These are phyloP conservation scores for Cebidichthys violaceus DNA, from an alignment of 2,113 vertebrate genomes.

Conservation along the genomic window DNA sequence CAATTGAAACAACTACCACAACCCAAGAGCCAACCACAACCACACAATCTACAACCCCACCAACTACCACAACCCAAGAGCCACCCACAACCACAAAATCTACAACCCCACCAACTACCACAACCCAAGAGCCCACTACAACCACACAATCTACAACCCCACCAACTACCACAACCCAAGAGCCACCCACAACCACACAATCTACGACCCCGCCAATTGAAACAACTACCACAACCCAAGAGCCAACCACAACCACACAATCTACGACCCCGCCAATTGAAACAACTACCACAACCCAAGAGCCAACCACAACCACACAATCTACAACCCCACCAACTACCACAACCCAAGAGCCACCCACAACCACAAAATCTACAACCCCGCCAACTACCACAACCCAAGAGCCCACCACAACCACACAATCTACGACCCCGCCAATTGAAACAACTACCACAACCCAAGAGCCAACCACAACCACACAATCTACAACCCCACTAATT, in stretches of 20 bases:
- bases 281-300: not conserved
- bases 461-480: not conserved
- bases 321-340: not conserved
- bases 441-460: not conserved
- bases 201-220: not conserved
- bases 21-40: not conserved
- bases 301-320: not conserved
- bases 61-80: not conserved
- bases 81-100: not conserved
- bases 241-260: not conserved
- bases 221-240: not conserved
- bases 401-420: not conserved
- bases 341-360: not conserved
- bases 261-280: not conserved
- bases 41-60: not conserved
- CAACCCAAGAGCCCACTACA: not conserved
- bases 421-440: not conserved
- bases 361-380: not conserved
- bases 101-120: not conserved
- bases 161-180: not conserved
- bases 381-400: not conserved
- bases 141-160: not conserved
- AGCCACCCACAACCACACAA: not conserved
- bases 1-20: not conserved
- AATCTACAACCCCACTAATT: not conserved